These are phyloP conservation scores for Meliscaeva auricollis DNA, from an alignment of 2,888 invertebrate species.

Conservation along the genomic window DNA sequence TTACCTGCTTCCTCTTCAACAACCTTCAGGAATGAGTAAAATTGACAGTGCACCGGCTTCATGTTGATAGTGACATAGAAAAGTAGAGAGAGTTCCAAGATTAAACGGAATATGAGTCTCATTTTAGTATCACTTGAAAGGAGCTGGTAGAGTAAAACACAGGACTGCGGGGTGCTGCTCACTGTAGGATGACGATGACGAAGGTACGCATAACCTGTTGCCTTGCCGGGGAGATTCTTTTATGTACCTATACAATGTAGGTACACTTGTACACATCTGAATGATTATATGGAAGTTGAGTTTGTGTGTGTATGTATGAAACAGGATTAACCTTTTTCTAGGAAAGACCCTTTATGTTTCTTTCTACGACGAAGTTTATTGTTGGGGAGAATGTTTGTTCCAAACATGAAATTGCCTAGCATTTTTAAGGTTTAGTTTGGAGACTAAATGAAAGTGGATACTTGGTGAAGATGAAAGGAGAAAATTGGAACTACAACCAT, in stretches of 20 bases:
- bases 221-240: conserved; percentile 48
- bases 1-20: conserved; percentile 65
- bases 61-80: conserved; percentile 65
- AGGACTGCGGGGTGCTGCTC: background rate
- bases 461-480: too few relatives aligned
- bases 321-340: conserved; percentile 56
- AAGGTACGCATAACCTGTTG: conserved; percentile 62
- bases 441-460: background rate
- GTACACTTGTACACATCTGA: conserved; percentile 1
- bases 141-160: background rate
- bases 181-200: conserved; percentile 6
- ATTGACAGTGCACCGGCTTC: conserved; percentile 55
- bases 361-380: background rate
- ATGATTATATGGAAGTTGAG: background rate
- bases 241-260: conserved; percentile 36
- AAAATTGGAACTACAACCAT: background rate
- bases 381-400: conserved; percentile 24
- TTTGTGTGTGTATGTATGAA: background rate
- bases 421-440: conserved; percentile 56
- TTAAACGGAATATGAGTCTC: conserved; percentile 34
- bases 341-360: conserved; percentile 55
- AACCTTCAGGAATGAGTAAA: conserved; percentile 46
- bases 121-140: conserved; percentile 3
- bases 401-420: conserved; percentile 40
- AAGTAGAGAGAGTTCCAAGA: conserved; percentile 40